phyloP scores from a whole-genome alignment of 2,797 vertebrate genomes.

The Lacerta viridis region DNA sequence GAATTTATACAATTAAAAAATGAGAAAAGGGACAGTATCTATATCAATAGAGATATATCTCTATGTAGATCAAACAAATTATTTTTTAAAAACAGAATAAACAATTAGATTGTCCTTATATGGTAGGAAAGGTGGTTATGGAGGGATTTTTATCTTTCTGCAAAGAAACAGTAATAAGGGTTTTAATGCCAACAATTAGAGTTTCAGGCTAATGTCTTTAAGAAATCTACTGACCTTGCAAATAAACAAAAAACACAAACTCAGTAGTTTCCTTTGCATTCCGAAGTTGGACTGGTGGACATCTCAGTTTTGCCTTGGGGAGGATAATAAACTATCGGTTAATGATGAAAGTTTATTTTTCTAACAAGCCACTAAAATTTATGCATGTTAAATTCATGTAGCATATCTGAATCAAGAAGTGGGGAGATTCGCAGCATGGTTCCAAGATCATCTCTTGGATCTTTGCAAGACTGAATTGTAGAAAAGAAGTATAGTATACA shows the following conservation, averaged over 20 bases:
- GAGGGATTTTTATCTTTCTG: background rate
- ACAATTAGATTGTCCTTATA: background rate
- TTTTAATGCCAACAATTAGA: background rate
- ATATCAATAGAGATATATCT: background rate
- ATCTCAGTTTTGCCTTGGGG: background rate
- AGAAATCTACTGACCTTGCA: background rate
- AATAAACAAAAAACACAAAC: background rate
- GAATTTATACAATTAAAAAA: background rate
- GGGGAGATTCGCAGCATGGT: background rate
- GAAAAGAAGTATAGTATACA: background rate
- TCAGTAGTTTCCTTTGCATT: background rate
- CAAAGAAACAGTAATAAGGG: background rate
- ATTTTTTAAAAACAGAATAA: background rate
- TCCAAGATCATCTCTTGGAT: background rate
- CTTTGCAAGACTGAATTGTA: background rate
- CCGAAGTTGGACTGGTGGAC: constrained; percentile 3
- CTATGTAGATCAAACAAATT: background rate
- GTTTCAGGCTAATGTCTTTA: background rate
- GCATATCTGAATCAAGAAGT: background rate
- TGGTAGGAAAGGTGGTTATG: background rate
- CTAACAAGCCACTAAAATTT: background rate
- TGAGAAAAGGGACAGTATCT: background rate
- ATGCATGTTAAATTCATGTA: background rate
- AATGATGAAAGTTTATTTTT: background rate
- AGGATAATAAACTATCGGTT: background rate